Base-by-base conservation (phyloP, 2,888 invertebrate species). In the Chesias legatella region DNA sequence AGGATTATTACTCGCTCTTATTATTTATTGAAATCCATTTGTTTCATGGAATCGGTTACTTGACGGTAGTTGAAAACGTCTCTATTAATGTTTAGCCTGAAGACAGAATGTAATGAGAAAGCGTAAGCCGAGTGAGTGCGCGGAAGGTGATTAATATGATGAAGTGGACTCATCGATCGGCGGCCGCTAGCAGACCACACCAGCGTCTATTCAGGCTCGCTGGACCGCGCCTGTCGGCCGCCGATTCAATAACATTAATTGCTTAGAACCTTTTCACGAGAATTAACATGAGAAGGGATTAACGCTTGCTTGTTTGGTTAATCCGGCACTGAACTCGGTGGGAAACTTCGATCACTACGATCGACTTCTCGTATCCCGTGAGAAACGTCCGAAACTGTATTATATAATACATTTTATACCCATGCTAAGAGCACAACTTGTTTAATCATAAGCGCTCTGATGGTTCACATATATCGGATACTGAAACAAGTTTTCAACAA, bases 41-140 rank as follows among this genome's bases (percentile, higher is more conserved):
- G 63, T 84, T 70, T 66, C 51, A 44, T 60, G 40, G 57, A 61
- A 73, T 72, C 57, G 62, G 63, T 71, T 63, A 60, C 68, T 70
- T 62, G 73, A 66, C 73, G 71, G 78, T 73, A 75, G 76, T 80
- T 74, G 59, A 67, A 71, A 84, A 86, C 79, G 73, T 84, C 85
- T 86, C 84, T 83, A 86, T 86, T 88, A 85, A 74, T 75, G 77
- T 83, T 83, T 88, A 76, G 86, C 86, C 86, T 80, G 71, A 79
- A 84, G 86, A 81, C 72, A 85, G 64, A 60, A 61, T 66, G 64
- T 88, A 86, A 86, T 86, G 86, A 84, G 77, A 62, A 72, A 73
- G 86, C 86, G 86, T 86, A 86, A 86, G 81, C 79, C 82, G 73
- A 85, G 86, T 86, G 77, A 66, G 79, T 72, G 65, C 54, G 67